Evolutionary conservation across 2,888 invertebrate genomes (phyloP), one percentile per base, ranked within the genome.

Genomic region (Lathronympha strigana): DNA sequence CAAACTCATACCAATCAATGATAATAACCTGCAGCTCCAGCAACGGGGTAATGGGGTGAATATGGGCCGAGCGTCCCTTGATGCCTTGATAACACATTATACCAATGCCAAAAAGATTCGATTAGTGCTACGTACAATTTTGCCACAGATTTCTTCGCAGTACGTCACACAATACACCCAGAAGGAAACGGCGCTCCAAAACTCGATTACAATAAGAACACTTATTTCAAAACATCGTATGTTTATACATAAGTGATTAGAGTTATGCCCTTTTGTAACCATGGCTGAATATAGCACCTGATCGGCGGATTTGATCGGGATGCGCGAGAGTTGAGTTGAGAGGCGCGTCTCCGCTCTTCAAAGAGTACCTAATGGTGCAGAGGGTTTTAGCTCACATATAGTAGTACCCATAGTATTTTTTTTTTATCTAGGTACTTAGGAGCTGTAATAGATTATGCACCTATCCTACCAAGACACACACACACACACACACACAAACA

Each of bases 261-360:
- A 21, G 28, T n/a, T 43, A 21, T 1, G 57, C n/a, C 31, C 5
- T 45, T 45, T 9, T 19, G 57, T 5, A 8, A 4, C 0, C 2
- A 5, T 11, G 2, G 8, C 15, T 13, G 21, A 31, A 50, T 64
- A 51, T 61, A 60, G 53, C 66, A 66, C 66, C 60, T 58, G 64
- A 66, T 64, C 53, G 53, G 47, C 57, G 50, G 50, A 58, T 40
- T 60, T 54, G 47, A 53, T 31, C 47, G 47, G 66, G 66, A 38
- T 54, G 66, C 66, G 66, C 66, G 9, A 25, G 66, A 66, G 66
- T 61, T n/a, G n/a, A n/a, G n/a, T n/a, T n/a, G n/a, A n/a, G n/a
- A n/a, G 60, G 38, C 61, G 55, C 63, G 58, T 60, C 64, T 66
- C 60, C 60, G 66, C 38, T 53, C 6, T 47, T 6, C 47, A 66